Conservation (phyloP, 2,113 vertebrate species). For the Nibea albiflora region DNA sequence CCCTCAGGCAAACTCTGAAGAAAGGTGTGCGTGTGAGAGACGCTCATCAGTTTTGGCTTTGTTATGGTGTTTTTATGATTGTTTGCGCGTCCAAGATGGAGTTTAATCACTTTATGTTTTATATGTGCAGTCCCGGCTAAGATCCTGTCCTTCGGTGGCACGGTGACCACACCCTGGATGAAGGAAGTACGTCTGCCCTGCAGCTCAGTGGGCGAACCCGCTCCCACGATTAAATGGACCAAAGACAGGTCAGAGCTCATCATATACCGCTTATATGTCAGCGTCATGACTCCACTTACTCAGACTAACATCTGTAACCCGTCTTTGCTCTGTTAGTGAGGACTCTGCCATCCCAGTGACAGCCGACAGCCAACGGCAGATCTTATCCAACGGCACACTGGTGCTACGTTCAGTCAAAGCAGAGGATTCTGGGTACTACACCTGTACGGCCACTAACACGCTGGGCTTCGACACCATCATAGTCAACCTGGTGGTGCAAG, state of each 20-base stretch:
- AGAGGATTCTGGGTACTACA: conserved; percentile 98
- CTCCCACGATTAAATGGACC: conserved; percentile 96
- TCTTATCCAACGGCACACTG: conserved; percentile 93
- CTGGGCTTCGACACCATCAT: conserved; percentile 98
- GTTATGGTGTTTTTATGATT: neutral
- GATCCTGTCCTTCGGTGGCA: conserved; percentile 98
- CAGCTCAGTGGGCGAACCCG: conserved; percentile 94
- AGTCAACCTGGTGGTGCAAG: conserved; percentile 97
- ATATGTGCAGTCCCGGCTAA: conserved; percentile 90
- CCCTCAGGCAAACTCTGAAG: conserved; percentile 36
- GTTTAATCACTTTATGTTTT: neutral
- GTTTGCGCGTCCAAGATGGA: neutral
- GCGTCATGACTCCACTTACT: neutral
- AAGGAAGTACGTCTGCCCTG: conserved; percentile 96
- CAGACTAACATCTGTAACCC: conserved; percentile 24
- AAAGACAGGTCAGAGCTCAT: conserved; percentile 92
- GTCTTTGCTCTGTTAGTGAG: conserved; percentile 84
- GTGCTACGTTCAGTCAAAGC: conserved; percentile 95
- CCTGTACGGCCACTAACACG: conserved; percentile 97
- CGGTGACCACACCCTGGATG: conserved; percentile 98
- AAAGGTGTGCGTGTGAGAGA: neutral
- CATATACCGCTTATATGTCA: conserved; percentile 7
- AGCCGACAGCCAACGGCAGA: conserved; percentile 91
- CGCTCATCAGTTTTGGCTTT: neutral
- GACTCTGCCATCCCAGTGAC: conserved; percentile 93